phyloP scores from a whole-genome alignment of 2,113 vertebrate genomes.

The Gallinago paraguaiae region DNA sequence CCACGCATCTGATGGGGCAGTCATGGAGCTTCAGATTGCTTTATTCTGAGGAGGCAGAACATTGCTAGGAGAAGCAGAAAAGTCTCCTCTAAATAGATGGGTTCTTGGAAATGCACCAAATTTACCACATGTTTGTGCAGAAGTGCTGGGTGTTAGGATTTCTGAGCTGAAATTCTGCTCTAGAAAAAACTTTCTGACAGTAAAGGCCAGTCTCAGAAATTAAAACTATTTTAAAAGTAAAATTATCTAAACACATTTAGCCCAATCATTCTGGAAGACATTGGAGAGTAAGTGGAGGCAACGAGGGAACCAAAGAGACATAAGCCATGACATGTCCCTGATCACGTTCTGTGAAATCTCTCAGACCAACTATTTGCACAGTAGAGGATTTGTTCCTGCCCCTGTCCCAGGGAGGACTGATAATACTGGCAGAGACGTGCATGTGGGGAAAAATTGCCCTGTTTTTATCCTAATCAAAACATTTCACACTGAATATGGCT shows the following conservation, averaged over 20 bases:
- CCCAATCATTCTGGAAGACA: neutral
- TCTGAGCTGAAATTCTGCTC: neutral
- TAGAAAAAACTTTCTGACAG: neutral
- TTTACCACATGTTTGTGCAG: fast-evolving
- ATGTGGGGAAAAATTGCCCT: neutral
- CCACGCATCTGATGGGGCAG: neutral
- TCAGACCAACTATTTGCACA: neutral
- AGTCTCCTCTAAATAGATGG: neutral
- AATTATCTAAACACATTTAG: neutral
- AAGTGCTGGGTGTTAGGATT: neutral
- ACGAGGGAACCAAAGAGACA: neutral
- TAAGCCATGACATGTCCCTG: neutral
- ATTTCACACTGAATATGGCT: neutral
- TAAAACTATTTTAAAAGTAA: neutral
- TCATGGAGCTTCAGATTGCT: neutral
- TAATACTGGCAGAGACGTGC: neutral
- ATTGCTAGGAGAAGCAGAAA: neutral
- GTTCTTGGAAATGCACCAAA: neutral
- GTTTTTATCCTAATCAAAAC: neutral
- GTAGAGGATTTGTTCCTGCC: neutral
- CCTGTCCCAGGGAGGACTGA: neutral
- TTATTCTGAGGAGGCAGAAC: neutral
- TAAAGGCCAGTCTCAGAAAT: neutral
- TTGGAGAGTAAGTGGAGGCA: neutral
- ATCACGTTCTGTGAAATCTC: neutral